These are phyloP conservation scores for Papilio dardanus DNA, from an alignment of 1,140 invertebrate species.

Conservation along the genomic window DNA sequence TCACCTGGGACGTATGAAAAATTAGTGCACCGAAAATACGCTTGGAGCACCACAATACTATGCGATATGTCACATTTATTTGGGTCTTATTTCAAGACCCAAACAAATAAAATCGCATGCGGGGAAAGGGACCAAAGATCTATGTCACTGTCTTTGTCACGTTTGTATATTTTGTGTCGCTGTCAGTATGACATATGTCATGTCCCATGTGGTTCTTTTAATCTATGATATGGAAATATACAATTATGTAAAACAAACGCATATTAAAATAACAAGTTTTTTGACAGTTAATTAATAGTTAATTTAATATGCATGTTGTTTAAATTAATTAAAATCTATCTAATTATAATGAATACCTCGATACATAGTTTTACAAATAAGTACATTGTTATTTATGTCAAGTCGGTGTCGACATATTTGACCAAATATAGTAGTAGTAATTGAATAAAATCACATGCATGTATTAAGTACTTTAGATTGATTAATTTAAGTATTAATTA, in stretches of 20 bases:
- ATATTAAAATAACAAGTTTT: neutral
- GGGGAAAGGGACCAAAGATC: no score
- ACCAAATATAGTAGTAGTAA: constrained; percentile 14
- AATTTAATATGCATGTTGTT: constrained; percentile 7
- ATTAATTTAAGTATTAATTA: neutral
- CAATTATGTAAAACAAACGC: neutral
- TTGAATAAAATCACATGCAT: constrained; percentile 9
- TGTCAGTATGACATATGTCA: no score
- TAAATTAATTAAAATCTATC: constrained; percentile 27
- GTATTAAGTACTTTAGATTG: neutral
- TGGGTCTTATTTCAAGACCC: no score
- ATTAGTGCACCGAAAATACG: no score
- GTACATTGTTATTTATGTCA: constrained; percentile 25
- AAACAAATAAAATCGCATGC: no score
- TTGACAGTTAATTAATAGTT: constrained; percentile 13
- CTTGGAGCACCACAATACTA: no score
- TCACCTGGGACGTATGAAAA: no score
- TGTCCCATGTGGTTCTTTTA: no score
- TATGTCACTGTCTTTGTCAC: no score
- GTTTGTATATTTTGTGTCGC: no score
- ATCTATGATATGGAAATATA: neutral
- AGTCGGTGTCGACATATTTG: constrained; percentile 3
- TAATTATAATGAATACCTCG: constrained; percentile 7
- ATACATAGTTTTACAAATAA: constrained; percentile 4
- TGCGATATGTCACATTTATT: no score